Percentiles rank a stretch among this genome's conserved stretches.
Evolutionary conservation across 2,888 invertebrate genomes (phyloP).

Genomic region (Morinoia aosen): DNA sequence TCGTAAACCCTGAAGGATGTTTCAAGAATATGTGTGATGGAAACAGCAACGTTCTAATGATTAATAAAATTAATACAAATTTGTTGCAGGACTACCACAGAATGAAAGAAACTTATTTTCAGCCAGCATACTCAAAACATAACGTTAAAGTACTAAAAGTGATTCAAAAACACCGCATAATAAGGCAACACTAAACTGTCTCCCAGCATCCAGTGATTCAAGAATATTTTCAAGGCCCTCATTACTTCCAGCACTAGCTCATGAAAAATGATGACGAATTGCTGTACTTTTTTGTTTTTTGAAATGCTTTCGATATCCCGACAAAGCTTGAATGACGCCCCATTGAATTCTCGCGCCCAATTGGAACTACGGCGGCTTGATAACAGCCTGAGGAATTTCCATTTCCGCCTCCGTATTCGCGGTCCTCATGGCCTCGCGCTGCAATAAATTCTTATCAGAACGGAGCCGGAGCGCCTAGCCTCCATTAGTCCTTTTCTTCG

Average conservation of each 20-base stretch:
- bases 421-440: not conserved
- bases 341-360: not conserved
- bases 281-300: not conserved
- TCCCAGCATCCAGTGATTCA: not conserved
- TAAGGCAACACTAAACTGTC: not conserved
- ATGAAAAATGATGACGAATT: not conserved
- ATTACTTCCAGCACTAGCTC: not conserved
- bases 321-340: not conserved
- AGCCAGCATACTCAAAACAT: not conserved
- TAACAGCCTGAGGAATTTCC: conserved; percentile 3
- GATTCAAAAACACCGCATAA: not conserved
- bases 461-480: not conserved
- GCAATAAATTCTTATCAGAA: conserved; percentile 25
- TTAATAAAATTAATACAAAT: not conserved
- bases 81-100: no score
- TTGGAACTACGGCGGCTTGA: not conserved
- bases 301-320: not conserved
- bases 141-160: not conserved
- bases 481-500: conserved; percentile 17
- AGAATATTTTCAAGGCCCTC: not conserved
- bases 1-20: no score
- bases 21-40: not conserved
- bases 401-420: not conserved
- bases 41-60: not conserved
- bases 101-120: not conserved